Evolutionary conservation across 2,113 vertebrate genomes (phyloP), one percentile per base, ranked within the genome.

Genomic region (Cynopterus brachyotis): DNA sequence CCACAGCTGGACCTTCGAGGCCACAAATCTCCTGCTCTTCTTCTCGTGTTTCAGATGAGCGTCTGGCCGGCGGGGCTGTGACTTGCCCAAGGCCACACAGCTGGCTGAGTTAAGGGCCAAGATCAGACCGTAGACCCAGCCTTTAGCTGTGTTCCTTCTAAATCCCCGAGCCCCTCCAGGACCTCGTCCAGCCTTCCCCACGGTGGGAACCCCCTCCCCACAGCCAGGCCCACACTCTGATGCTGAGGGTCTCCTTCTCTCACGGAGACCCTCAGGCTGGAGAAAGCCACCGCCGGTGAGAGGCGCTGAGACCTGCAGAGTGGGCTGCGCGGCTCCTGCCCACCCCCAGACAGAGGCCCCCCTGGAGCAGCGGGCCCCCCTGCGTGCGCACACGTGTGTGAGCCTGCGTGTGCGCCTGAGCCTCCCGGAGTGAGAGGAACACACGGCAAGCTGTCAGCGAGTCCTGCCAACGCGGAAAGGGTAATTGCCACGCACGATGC

Each of bases 401-500:
- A 0, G 55, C 55, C 1, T 3, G 20, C 28, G 57, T 1, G 22
- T 32, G 86, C 11, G 64, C 80, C 62, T 1, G 53, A 30, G 57
- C 69, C 64, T 84, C 85, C 67, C 37, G 0, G 78, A 92, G 91
- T 17, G 69, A 82, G 64, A 86, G 59, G 69, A 82, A 86, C 76
- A 64, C 1, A 3, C 15, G 0, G 79, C 93, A 92, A 94, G 96
- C 96, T 96, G 93, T 87, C 40, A 1, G 57, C 45, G 3, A 64
- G n/a, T 3, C n/a, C 95, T 84, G 96, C 85, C 97, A 82, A 82
- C 2, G 20, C 64, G 0, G 89, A 94, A 94, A 94, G 95, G 89
- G 87, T 82, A 67, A 85, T 13, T 7, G 53, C 60, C 62, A 32
- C 45, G 3, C 73, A 1, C 35, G 15, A 73, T 26, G 94, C 95